Conservation (phyloP, 2,888 invertebrate genomes). For the Exephanes ischioxanthus region DNA sequence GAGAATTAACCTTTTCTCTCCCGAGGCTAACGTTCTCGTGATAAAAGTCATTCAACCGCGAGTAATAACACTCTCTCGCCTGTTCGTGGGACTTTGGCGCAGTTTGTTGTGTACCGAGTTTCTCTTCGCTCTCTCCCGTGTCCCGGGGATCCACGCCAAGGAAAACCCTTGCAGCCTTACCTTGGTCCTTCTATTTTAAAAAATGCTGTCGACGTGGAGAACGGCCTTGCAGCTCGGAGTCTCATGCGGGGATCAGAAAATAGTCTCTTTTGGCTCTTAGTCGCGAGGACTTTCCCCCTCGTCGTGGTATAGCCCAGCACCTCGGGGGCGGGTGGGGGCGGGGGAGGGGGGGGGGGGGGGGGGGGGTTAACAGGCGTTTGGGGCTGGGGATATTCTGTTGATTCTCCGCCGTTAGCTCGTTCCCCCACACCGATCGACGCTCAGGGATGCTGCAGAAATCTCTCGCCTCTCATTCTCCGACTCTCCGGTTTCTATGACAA, state of each 20-base stretch:
- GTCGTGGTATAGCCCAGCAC: constrained; percentile 1
- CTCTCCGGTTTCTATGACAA: constrained; percentile 78
- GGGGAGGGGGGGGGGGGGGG: too few species aligned
- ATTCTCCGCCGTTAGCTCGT: background rate
- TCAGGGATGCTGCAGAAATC: constrained; percentile 28
- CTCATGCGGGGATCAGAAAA: background rate
- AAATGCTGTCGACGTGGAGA: background rate
- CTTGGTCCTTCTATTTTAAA: background rate
- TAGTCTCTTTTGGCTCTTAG: background rate
- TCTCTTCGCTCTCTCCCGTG: background rate
- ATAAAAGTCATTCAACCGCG: constrained; percentile 57
- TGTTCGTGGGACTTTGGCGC: constrained; percentile 5
- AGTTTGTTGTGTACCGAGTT: constrained; percentile 16
- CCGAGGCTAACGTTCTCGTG: constrained; percentile 33
- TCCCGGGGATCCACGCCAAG: background rate
- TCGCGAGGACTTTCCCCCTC: constrained; percentile 3
- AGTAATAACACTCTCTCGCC: constrained; percentile 23
- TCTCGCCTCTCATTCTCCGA: constrained; percentile 10
- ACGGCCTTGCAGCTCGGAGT: background rate
- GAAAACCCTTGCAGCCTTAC: background rate
- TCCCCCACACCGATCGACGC: background rate
- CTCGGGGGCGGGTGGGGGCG: background rate
- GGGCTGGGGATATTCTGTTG: constrained; percentile 22
- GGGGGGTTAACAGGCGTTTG: constrained; percentile 14
- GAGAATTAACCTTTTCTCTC: constrained; percentile 60